Percentiles rank a stretch among this genome's conserved stretches.
Evolutionary conservation across 2,888 invertebrate species (phyloP).

Genomic region (Charanyca ferruginea): DNA sequence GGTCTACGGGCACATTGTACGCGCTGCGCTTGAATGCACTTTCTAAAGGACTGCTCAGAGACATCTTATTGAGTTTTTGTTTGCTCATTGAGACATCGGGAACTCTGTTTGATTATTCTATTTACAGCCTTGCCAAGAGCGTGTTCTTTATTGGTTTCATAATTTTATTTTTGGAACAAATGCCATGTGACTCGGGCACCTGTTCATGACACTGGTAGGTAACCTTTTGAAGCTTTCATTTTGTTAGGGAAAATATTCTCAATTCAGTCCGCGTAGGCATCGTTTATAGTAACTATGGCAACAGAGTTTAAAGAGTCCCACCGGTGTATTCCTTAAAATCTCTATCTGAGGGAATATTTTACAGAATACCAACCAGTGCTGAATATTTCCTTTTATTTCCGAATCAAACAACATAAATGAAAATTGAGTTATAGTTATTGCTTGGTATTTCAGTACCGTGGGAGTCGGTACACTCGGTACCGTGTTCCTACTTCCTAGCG

Average conservation of each 20-base stretch:
- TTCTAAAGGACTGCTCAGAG: constrained; percentile 66
- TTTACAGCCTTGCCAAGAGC: constrained; percentile 39
- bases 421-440: constrained; percentile 26
- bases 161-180: constrained; percentile 37
- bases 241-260: constrained; percentile 4
- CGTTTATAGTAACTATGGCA: constrained; percentile 8
- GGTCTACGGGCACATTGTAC: constrained; percentile 86
- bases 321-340: too few relatives aligned
- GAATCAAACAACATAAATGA: neutral
- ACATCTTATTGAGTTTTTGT: constrained; percentile 78
- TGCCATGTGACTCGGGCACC: constrained; percentile 37
- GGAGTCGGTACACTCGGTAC: constrained; percentile 63
- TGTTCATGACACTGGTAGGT: constrained; percentile 6
- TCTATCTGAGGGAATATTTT: neutral
- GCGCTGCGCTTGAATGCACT: constrained; percentile 73
- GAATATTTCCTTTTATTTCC: neutral
- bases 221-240: constrained; percentile 7
- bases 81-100: constrained; percentile 68
- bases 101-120: constrained; percentile 62
- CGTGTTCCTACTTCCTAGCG: constrained; percentile 66
- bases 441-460: constrained; percentile 63
- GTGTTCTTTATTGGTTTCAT: constrained; percentile 44
- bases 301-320: too few relatives aligned
- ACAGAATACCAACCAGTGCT: neutral
- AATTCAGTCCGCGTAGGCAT: neutral